A percentile compares a stretch with the other conserved stretches of the same genome.
phyloP scores from a whole-genome alignment of 2,797 vertebrate genomes.

The Sarcoramphus papa region DNA sequence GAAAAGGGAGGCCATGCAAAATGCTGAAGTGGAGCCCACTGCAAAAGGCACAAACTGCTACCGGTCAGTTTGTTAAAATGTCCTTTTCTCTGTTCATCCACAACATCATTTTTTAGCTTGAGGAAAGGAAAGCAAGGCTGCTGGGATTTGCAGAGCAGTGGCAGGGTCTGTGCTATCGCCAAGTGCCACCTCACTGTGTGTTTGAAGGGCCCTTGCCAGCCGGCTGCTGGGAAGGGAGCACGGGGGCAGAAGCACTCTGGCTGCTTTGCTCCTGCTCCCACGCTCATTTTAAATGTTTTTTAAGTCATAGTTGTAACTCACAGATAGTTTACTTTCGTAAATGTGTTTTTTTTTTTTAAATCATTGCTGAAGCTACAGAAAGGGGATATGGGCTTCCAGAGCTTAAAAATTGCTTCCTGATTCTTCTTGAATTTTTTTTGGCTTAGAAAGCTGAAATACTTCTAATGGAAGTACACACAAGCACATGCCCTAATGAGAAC shows the following conservation, averaged over 20 bases:
- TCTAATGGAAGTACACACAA: background rate
- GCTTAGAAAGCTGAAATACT: slow-evolving; percentile 13
- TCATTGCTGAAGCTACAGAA: slow-evolving; percentile 2
- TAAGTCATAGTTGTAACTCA: background rate
- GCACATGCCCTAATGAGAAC: slow-evolving; percentile 46
- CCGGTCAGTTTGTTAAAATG: background rate
- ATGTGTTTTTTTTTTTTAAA: background rate
- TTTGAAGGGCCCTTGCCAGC: background rate
- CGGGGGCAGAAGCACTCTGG: background rate
- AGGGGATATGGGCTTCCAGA: background rate
- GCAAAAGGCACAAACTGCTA: background rate
- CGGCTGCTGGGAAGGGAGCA: background rate
- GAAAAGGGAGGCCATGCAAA: background rate
- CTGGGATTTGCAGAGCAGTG: background rate
- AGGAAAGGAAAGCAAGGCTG: background rate
- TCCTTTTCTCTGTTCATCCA: background rate
- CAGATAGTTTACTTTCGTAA: background rate
- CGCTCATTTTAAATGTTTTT: background rate
- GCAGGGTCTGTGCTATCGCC: background rate
- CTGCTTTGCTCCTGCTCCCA: background rate
- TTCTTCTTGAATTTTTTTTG: background rate
- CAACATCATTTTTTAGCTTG: background rate
- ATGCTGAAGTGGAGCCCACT: background rate
- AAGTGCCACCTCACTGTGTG: background rate
- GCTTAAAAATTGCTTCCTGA: slow-evolving; percentile 39